phyloP scores from a whole-genome alignment of 2,113 vertebrate genomes.

The Lathamus discolor region DNA sequence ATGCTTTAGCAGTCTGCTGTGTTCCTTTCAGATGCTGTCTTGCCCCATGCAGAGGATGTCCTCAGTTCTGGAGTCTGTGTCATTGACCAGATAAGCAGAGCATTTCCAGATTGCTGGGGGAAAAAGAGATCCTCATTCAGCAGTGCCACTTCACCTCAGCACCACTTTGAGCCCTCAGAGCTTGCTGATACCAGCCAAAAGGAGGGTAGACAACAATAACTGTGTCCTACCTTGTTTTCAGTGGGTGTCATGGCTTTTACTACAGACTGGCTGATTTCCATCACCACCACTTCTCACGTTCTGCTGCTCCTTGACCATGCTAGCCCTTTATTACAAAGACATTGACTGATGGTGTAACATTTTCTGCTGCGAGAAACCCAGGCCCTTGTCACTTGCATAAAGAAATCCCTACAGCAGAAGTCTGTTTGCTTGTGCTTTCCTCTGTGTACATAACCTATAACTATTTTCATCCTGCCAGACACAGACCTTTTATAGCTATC shows the following conservation, averaged over 20 bases:
- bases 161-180: background rate
- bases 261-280: background rate
- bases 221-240: background rate
- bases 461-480: slow-evolving; percentile 4
- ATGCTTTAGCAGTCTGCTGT: background rate
- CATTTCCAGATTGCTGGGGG: background rate
- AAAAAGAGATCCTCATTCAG: background rate
- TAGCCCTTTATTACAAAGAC: background rate
- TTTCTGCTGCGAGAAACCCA: background rate
- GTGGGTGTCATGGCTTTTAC: background rate
- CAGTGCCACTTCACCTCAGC: background rate
- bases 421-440: background rate
- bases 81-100: background rate
- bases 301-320: background rate
- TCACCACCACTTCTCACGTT: background rate
- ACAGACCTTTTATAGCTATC: background rate
- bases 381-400: background rate
- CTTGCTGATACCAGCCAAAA: background rate
- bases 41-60: background rate
- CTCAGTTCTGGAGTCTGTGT: background rate
- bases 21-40: background rate
- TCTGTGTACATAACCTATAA: background rate
- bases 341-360: background rate
- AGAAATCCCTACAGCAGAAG: background rate
- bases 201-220: background rate